Evolutionary conservation across 2,797 vertebrate genomes (phyloP).

Genomic region (Pangasius djambal): DNA sequence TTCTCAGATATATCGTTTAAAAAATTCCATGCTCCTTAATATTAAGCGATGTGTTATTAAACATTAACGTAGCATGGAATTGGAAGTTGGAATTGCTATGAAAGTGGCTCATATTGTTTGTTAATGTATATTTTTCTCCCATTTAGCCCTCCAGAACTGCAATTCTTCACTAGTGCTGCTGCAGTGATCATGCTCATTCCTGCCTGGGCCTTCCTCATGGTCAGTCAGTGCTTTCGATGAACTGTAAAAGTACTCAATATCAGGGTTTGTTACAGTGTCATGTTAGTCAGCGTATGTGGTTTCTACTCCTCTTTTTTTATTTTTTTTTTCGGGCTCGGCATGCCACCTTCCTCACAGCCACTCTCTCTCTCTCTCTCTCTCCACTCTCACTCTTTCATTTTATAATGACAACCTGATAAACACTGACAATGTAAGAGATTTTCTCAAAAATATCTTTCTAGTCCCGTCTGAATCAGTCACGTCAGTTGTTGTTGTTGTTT

Average conservation of each 20-base stretch:
- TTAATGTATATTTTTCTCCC: background rate
- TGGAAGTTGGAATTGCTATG: background rate
- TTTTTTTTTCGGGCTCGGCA: no score
- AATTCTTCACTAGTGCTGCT: constrained; percentile 95
- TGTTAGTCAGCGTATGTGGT: no score
- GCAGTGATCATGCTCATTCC: constrained; percentile 93
- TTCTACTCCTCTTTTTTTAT: background rate
- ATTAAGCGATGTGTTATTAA: background rate
- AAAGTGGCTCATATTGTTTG: background rate
- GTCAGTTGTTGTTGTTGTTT: no score
- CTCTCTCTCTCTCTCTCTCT: no score
- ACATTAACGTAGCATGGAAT: background rate
- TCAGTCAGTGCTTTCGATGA: constrained; percentile 63
- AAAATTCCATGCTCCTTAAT: background rate
- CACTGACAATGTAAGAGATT: no score
- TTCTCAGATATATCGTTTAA: background rate
- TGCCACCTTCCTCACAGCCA: no score
- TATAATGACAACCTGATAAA: no score
- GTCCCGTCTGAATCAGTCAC: no score
- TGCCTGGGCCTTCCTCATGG: constrained; percentile 93
- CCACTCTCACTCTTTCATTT: no score
- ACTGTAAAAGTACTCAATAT: background rate
- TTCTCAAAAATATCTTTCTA: no score
- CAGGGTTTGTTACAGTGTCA: no score
- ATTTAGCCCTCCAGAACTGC: constrained; percentile 88